Conservation (phyloP, 2,113 vertebrate species). For the Bolborhynchus lineola region DNA sequence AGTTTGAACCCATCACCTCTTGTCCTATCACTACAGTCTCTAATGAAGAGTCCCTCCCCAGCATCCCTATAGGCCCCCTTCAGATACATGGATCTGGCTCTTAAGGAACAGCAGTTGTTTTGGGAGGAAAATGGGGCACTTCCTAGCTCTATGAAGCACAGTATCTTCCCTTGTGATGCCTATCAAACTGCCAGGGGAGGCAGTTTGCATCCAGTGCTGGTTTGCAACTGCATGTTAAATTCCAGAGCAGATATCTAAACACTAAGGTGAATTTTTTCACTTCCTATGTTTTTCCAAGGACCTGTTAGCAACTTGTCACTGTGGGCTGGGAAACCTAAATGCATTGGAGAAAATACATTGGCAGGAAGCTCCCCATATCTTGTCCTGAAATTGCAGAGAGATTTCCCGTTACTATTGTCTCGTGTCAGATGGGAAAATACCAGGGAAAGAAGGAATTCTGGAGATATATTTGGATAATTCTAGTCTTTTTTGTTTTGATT, state of each 20-base stretch:
- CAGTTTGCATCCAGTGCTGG: rapidly evolving
- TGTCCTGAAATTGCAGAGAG: neutral
- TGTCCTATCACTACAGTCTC: neutral
- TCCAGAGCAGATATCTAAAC: neutral
- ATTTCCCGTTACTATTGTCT: neutral
- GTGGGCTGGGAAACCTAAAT: neutral
- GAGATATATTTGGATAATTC: neutral
- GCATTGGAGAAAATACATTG: constrained; percentile 28
- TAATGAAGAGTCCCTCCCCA: neutral
- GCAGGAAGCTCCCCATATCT: neutral
- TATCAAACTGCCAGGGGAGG: neutral
- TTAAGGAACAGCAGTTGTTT: neutral
- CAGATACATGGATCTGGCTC: neutral
- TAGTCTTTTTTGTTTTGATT: neutral
- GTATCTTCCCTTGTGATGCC: neutral
- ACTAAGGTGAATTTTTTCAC: neutral
- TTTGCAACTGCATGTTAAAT: neutral
- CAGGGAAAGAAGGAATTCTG: neutral
- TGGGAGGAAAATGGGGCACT: neutral
- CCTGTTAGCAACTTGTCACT: neutral
- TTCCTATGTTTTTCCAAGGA: neutral
- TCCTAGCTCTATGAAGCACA: neutral
- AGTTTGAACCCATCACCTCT: neutral
- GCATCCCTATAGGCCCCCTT: neutral
- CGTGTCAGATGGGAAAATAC: neutral